Base-by-base conservation (phyloP, 2,797 vertebrate genomes). In the Orientallactaga sibirica region DNA sequence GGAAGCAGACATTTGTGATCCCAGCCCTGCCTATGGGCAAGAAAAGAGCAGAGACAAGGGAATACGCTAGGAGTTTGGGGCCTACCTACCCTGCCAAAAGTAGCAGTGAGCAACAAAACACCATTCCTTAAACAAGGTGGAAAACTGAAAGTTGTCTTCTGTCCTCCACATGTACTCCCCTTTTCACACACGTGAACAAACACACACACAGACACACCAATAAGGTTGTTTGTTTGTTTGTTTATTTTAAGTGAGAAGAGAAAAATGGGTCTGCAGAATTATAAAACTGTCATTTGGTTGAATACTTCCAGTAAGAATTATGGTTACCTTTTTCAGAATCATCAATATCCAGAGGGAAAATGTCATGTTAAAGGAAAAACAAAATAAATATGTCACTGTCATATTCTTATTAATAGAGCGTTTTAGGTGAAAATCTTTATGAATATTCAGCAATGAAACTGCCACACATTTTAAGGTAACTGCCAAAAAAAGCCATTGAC, bases 341-440 rank as follows among this genome's bases (percentile, higher is more conserved):
- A 88, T 75, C 88, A 70, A 73, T 94, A 89, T 62, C 29, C 18
- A 64, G 33, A 10, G n/a, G 20, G 70, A 33, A 94, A 70, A 79
- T 71, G 96, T 8, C 94, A 97, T 88, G 52, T 76, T 93, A 95
- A 94, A 19, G 90, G 90, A 94, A 52, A 86, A 8, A 70, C 48
- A 95, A 97, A 94, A 80, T 14, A 15, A 6, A 48, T 48, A 48
- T 48, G 48, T 93, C 96, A 84, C 58, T 97, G 84, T 93, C 91
- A 97, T 87, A 95, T 91, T 84, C 64, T 98, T 67, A 87, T 97
- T 67, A 98, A 77, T 73, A 83, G 37, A 92, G 70, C 88, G 94
- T 96, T 96, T 85, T 76, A 96, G 90, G 91, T 96, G 96, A 97
- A 81, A 93, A 18, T 3, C 25, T 64, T 89, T 0, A 70, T 71